phyloP scores from a whole-genome alignment of 2,888 invertebrate species.

The Theodoxus fluviatilis region DNA sequence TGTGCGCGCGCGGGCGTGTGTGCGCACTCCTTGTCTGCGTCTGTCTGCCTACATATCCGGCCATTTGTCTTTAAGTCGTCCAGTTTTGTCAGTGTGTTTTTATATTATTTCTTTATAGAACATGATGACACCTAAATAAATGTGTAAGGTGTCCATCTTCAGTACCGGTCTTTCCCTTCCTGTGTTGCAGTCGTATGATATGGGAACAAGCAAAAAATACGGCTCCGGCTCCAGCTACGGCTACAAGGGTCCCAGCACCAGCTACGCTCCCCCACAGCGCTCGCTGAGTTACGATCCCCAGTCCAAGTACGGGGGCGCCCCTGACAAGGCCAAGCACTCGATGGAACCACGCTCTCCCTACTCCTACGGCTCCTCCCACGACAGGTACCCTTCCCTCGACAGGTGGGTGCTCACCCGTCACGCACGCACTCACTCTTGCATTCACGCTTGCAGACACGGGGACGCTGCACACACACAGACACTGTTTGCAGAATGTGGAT shows the following conservation, averaged over 20 bases:
- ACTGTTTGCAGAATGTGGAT: too few relatives aligned
- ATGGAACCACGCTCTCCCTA: slow-evolving; percentile 29
- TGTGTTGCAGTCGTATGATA: slow-evolving; percentile 51
- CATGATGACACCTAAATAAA: slow-evolving; percentile 22
- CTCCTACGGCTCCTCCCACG: slow-evolving; percentile 33
- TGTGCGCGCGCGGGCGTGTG: neutral
- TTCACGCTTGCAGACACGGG: too few relatives aligned
- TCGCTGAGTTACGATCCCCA: slow-evolving; percentile 34
- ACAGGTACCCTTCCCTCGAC: slow-evolving; percentile 38
- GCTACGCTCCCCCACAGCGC: slow-evolving; percentile 33
- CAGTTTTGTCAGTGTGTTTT: neutral
- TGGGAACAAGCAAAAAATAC: slow-evolving; percentile 55
- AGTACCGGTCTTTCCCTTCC: slow-evolving; percentile 18
- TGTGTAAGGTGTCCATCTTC: slow-evolving; percentile 7
- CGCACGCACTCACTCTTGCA: too few relatives aligned
- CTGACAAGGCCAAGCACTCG: slow-evolving; percentile 46
- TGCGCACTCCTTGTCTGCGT: slow-evolving; percentile 1
- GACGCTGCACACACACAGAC: too few relatives aligned
- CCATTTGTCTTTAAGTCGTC: neutral
- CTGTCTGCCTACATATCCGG: neutral
- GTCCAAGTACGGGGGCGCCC: slow-evolving; percentile 29
- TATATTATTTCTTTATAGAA: neutral
- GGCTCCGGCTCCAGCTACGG: slow-evolving; percentile 37
- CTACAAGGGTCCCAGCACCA: slow-evolving; percentile 31
- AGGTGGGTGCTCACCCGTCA: slow-evolving; percentile 25